Evolutionary conservation across 2,888 invertebrate genomes (phyloP).

Genomic region (Oconnorella tubifera): DNA sequence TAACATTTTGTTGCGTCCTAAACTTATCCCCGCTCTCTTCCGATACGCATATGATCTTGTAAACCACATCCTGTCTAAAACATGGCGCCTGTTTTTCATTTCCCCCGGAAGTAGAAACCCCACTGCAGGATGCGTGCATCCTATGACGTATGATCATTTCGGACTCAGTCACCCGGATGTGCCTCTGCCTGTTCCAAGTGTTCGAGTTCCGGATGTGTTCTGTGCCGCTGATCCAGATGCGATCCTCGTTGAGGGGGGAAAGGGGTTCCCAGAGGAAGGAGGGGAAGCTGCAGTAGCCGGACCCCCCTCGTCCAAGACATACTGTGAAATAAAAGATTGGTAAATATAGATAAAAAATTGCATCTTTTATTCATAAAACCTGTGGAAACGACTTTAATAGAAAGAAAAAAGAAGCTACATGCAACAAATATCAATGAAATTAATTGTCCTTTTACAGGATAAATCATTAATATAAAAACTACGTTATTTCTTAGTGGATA

Average conservation of each 20-base stretch:
- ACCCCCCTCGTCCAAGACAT: background rate
- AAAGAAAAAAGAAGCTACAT: too few species aligned
- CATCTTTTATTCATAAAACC: too few species aligned
- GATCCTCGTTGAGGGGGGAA: conserved; percentile 13
- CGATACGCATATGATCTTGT: conserved; percentile 17
- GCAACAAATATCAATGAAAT: too few species aligned
- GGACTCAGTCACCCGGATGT: conserved; percentile 15
- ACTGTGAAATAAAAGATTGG: too few species aligned
- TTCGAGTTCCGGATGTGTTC: conserved; percentile 28
- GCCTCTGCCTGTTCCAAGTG: conserved; percentile 30
- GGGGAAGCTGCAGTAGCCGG: conserved; percentile 32
- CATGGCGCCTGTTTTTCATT: conserved; percentile 16
- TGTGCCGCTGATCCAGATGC: conserved; percentile 32
- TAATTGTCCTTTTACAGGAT: too few species aligned
- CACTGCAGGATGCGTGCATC: conserved; percentile 17
- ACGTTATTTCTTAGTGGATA: too few species aligned
- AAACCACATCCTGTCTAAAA: conserved; percentile 13
- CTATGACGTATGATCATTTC: conserved; percentile 12
- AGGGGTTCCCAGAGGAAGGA: conserved; percentile 27
- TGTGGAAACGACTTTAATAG: too few species aligned
- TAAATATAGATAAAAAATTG: too few species aligned
- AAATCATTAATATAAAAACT: too few species aligned
- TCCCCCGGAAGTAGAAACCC: background rate
- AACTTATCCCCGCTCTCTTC: conserved; percentile 21
- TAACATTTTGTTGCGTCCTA: conserved; percentile 8